These are phyloP conservation scores for Idaea biselata DNA, from an alignment of 2,888 invertebrate genomes.

Conservation along the genomic window DNA sequence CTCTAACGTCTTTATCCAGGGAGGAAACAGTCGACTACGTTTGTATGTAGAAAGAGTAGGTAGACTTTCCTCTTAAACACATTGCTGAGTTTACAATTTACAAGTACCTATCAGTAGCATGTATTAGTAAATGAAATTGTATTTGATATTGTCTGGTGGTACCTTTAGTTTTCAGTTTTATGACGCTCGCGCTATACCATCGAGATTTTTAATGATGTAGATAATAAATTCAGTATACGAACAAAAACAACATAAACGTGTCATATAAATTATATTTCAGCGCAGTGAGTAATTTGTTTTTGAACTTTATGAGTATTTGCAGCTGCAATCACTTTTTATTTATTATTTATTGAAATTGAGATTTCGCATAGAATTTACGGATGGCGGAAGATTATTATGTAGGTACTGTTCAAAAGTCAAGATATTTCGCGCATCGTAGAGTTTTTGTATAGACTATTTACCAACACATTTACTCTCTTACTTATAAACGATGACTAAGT, in stretches of 20 bases:
- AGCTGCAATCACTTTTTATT: neutral
- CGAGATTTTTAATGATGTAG: slow-evolving; percentile 41
- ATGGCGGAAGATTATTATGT: too few species aligned
- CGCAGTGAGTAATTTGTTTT: slow-evolving; percentile 8
- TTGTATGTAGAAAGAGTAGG: too few species aligned
- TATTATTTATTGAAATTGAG: neutral
- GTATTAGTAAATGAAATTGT: slow-evolving; percentile 36
- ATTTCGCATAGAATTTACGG: too few species aligned
- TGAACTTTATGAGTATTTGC: neutral
- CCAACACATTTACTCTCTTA: too few species aligned
- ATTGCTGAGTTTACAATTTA: too few species aligned
- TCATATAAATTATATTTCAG: slow-evolving; percentile 20
- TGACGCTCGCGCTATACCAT: slow-evolving; percentile 32
- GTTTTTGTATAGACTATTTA: too few species aligned
- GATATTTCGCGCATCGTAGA: too few species aligned
- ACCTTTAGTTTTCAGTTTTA: slow-evolving; percentile 41
- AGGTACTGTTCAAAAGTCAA: too few species aligned
- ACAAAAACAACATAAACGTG: slow-evolving; percentile 15
- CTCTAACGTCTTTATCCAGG: too few species aligned
- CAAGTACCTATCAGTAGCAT: slow-evolving; percentile 4
- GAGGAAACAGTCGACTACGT: too few species aligned
- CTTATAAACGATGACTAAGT: too few species aligned
- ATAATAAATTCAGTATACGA: slow-evolving; percentile 34
- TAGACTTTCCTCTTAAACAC: too few species aligned
- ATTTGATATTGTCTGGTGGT: slow-evolving; percentile 35